Base-by-base conservation (phyloP, 2,113 vertebrate species). In the Cololabis saira region DNA sequence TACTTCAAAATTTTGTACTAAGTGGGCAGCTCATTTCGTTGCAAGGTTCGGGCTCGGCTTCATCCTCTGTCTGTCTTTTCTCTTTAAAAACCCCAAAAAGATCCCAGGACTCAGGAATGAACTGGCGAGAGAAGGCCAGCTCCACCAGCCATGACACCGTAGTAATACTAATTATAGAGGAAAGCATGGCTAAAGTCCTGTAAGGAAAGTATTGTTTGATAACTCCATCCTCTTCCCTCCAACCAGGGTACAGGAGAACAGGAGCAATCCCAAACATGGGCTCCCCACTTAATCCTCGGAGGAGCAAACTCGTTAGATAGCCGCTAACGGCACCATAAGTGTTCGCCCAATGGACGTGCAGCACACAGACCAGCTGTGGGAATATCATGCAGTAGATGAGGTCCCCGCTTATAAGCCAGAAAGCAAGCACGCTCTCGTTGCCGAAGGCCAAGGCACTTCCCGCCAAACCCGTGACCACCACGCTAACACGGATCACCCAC, bases 331-430 rank as follows among this genome's bases (percentile, higher is more conserved):
- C 93, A 0, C 94, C 92, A 0, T 93, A 95, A 18, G 64, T 59
- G 22, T 95, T 94, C 0, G 89, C 58, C 13, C 5, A 83, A 78
- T 16, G 12, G 14, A 64, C 54, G 48, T 80, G 54, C 53, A 95
- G 86, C 40, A 92, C 87, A 0, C 93, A 94, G 56, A 78, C 1
- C 42, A 88, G 73, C 73, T 88, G 83, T 0, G 94, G 92, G 47
- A 93, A 90, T 12, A 95, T 62, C 1, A 93, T 19, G 1, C 91
- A 83, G 0, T 94, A 94, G 33, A 94, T 87, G 30, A 94, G 82
- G 54, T 95, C 94, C 0, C 91, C 83, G 0, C 92, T 92, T 49
- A 95, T 47, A 64, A 94, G 64, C 93, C 92, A 94, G 18, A 94
- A 78, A 27, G 90, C 54, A 0, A 90, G 86, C 54, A 94, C 56